Conservation (phyloP, 2,113 vertebrate genomes). For the Mesitornis unicolor region DNA sequence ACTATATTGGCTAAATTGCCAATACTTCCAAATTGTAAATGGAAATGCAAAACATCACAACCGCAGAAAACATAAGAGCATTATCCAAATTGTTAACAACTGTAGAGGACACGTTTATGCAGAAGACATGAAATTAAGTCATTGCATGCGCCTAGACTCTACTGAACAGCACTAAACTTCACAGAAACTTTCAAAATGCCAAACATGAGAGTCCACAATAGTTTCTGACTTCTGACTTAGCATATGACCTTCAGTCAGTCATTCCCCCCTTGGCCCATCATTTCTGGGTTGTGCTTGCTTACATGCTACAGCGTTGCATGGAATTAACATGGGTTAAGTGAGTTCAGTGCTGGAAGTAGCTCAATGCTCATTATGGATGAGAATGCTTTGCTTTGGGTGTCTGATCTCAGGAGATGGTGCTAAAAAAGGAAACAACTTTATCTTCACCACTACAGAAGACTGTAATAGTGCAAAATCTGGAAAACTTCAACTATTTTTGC, state of each 20-base stretch:
- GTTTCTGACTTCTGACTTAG: neutral
- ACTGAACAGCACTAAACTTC: neutral
- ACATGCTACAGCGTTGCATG: neutral
- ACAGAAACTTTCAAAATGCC: neutral
- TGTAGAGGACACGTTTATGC: neutral
- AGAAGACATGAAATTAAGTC: neutral
- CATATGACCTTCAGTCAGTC: neutral
- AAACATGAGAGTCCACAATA: neutral
- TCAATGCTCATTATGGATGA: neutral
- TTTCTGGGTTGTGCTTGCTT: neutral
- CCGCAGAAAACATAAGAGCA: neutral
- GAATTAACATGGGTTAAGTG: neutral
- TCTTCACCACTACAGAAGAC: neutral
- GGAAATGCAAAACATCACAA: neutral
- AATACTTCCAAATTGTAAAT: neutral
- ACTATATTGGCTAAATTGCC: neutral
- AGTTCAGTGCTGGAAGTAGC: neutral
- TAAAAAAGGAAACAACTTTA: neutral
- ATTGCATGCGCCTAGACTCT: neutral
- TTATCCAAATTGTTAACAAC: neutral
- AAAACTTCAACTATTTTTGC: neutral
- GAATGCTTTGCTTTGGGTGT: neutral
- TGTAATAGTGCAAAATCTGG: neutral
- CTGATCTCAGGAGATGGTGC: neutral
- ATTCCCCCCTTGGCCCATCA: neutral